Conservation (phyloP, 2,888 invertebrate genomes). For the Calameuta filiformis region DNA sequence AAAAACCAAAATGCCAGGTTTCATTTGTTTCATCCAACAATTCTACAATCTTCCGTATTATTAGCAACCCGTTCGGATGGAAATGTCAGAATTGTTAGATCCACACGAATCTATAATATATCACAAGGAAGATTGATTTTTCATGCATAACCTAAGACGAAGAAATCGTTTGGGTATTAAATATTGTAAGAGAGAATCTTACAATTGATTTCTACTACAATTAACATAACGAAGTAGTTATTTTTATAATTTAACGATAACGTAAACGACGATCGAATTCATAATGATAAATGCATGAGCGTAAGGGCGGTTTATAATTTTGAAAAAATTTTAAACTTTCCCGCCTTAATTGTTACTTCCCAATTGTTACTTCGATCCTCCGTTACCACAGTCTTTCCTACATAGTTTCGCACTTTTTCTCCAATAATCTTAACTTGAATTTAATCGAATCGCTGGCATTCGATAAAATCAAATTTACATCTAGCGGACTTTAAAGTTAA, state of each 20-base stretch:
- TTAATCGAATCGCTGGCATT: background rate
- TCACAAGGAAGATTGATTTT: background rate
- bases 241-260: background rate
- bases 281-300: background rate
- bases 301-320: background rate
- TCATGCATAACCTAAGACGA: background rate
- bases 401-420: background rate
- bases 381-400: background rate
- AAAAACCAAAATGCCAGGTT: conserved; percentile 41
- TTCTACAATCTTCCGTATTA: background rate
- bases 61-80: background rate
- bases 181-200: background rate
- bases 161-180: background rate
- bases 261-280: background rate
- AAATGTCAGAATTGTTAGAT: background rate
- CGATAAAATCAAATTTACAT: background rate
- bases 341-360: background rate
- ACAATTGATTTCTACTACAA: background rate
- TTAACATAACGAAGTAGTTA: background rate
- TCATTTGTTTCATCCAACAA: conserved; percentile 4
- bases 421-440: background rate
- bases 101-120: background rate
- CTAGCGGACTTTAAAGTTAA: background rate
- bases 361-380: background rate
- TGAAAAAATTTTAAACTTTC: background rate